Evolutionary conservation across 2,113 vertebrate genomes (phyloP).

Genomic region (Dromiciops gliroides): DNA sequence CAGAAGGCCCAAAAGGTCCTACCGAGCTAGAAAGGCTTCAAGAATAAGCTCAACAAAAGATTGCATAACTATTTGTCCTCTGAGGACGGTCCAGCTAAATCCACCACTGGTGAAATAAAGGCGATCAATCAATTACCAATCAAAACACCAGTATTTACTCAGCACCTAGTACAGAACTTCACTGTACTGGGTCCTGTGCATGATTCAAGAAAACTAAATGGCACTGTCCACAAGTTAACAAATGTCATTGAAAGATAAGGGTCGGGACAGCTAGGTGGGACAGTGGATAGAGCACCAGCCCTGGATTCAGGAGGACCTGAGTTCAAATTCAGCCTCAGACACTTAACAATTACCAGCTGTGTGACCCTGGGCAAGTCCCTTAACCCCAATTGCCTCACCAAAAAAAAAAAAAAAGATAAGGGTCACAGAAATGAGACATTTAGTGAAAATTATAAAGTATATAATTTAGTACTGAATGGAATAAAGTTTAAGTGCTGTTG

Average conservation of each 20-base stretch:
- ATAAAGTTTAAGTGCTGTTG: not conserved
- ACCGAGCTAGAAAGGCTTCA: not conserved
- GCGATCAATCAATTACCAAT: not conserved
- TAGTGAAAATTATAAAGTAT: not conserved
- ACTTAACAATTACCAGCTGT: no score
- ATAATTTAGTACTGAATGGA: not conserved
- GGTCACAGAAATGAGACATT: not conserved
- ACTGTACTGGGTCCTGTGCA: not conserved
- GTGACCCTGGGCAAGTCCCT: no score
- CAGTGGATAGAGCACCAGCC: no score
- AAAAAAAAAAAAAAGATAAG: no score
- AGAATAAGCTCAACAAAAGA: not conserved
- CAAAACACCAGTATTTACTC: not conserved
- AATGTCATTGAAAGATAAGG: not conserved
- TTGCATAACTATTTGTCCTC: not conserved
- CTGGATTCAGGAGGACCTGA: no score
- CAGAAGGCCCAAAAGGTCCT: not conserved
- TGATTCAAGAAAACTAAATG: not conserved
- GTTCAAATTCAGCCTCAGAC: no score
- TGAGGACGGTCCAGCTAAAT: not conserved
- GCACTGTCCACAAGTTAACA: not conserved
- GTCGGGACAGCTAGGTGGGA: no score
- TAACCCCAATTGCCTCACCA: no score
- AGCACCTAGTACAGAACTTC: not conserved
- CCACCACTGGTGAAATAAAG: not conserved